Base-by-base conservation (phyloP, 2,113 vertebrate species). In the Otis tarda region DNA sequence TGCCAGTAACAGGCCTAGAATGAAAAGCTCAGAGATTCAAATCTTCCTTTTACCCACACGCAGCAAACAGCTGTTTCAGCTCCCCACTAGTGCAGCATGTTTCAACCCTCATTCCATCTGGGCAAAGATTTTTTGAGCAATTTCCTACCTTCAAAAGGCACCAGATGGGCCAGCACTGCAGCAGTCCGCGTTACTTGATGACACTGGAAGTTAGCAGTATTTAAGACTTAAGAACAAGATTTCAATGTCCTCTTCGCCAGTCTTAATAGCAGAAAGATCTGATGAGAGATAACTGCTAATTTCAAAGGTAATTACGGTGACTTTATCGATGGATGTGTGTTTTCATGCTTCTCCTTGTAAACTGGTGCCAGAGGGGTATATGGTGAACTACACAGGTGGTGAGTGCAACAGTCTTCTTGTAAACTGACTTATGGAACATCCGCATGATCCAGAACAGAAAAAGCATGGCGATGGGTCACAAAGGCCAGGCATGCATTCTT, bases 281-380 rank as follows among this genome's bases (percentile, higher is more conserved):
- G 70, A 83, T 83, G 79, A 94, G 70, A 96, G 52, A 41, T 92
- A 90, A 79, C 64, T 60, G 61, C 55, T 87, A 77, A 94, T 92
- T 94, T 95, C 74, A 67, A 83, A 95, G 88, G 57, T 74, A 90
- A 95, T 92, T 91, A 56, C 33, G 11, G 39, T 68, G 76, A 93
- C 41, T 14, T 81, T 92, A 89, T 67, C 68, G 55, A 87, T 43
- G 24, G 49, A 89, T 94, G 73, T 85, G 67, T 63, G 63, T 47
- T n/a, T 61, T 94, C 61, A 28, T n/a, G 64, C 68, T 93, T 83
- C 71, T 96, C 71, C 91, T 91, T 71, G 10, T 55, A 94, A 95
- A 94, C 14, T 77, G 57, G 69, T 86, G 25, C 52, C 92, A 81
- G 33, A 94, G 73, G 63, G 94, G 60, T 83, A 91, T 21, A 39